A percentile compares a stretch with the other conserved stretches of the same genome.
Conservation (phyloP, 1,140 invertebrate species). For the Megalopta genalis region DNA sequence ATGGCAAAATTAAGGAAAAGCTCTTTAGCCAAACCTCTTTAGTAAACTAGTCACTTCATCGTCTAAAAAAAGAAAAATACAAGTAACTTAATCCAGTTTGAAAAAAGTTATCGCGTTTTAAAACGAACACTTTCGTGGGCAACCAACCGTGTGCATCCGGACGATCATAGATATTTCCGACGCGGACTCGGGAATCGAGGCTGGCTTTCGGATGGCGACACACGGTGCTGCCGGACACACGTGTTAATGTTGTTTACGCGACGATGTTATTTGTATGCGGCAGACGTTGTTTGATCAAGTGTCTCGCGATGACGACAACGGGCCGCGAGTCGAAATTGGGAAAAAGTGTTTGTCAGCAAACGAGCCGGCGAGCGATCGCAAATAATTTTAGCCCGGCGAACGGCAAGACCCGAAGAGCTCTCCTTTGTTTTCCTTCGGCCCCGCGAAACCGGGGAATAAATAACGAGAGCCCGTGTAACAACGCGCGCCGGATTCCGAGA, state of each 20-base stretch:
- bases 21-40: too few species aligned
- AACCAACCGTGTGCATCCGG: too few species aligned
- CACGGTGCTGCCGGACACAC: constrained; percentile 21
- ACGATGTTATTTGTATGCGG: constrained; percentile 61
- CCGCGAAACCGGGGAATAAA: neutral
- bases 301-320: constrained; percentile 60
- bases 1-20: too few species aligned
- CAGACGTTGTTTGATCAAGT: constrained; percentile 63
- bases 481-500: neutral
- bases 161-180: neutral
- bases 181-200: constrained; percentile 10
- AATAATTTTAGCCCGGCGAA: constrained; percentile 58
- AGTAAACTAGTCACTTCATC: too few species aligned
- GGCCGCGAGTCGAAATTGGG: constrained; percentile 49
- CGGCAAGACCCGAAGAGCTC: constrained; percentile 21
- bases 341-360: constrained; percentile 61
- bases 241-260: constrained; percentile 65
- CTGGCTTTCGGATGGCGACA: constrained; percentile 44
- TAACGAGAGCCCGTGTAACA: neutral
- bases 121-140: too few species aligned
- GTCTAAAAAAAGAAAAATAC: too few species aligned
- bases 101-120: too few species aligned
- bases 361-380: constrained; percentile 50
- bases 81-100: too few species aligned
- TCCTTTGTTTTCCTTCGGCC: neutral